Evolutionary conservation across 2,888 invertebrate genomes (phyloP), one percentile per base, ranked within the genome.

Genomic region (Cephus rjabovi): DNA sequence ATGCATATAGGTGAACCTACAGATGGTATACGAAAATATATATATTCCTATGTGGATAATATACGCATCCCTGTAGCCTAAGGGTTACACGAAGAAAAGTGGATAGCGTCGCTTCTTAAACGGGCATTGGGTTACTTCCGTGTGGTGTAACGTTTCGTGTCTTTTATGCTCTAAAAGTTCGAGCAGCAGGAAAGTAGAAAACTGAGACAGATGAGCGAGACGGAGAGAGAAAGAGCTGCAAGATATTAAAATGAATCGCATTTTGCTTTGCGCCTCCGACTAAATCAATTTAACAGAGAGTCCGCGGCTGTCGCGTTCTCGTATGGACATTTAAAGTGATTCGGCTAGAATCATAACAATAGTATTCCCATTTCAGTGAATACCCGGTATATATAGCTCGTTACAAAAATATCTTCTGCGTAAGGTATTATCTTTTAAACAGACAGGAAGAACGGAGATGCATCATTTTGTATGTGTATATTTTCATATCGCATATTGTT

Each of bases 41-140:
- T 40, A 40, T 40, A 40, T 40, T 40, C 40, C 4, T 40, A 15
- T 40, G 15, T 1, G 56, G 23, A 23, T 40, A 23, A 40, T 40
- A 40, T 56, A 56, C 56, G 56, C 23, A 56, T 56, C 56, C 23
- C 56, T 56, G 23, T 23, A 56, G 23, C 23, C 23, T 6, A 56
- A 56, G 56, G 56, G 56, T 56, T 56, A 56, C 56, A 56, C 2
- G 56, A 56, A 56, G 35, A 35, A 56, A 56, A 23, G 56, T 23
- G 56, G 23, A 56, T 56, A 23, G 56, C 56, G 56, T 56, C 15
- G 15, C 75, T 37, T 12, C 31, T 34, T 76, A 73, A 71, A 76
- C 34, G 35, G 69, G 79, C 79, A 75, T 79, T 40, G 56, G 69
- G 79, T 79, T 79, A 75, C 79, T 79, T 79, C 79, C 79, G 79